phyloP scores from a whole-genome alignment of 2,113 vertebrate species.

The Leuciscus idus region DNA sequence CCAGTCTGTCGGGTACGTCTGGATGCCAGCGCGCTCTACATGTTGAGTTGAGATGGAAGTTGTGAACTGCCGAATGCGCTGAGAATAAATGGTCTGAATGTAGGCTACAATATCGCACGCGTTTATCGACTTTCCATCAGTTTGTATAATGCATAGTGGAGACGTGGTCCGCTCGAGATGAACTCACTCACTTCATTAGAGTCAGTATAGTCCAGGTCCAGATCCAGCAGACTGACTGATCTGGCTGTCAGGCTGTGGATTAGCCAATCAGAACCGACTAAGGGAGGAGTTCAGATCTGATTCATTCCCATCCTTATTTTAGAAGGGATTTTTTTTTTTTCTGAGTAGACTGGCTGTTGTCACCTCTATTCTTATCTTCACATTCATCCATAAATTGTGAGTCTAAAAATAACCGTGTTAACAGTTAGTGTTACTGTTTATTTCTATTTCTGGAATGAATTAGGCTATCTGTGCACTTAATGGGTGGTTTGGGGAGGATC shows the following conservation, averaged over 20 bases:
- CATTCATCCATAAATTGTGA: not conserved
- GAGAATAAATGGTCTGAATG: not conserved
- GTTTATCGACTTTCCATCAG: conserved; percentile 38
- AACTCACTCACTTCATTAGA: conserved; percentile 26
- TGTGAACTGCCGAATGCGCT: not conserved
- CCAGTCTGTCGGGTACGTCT: conserved; percentile 13
- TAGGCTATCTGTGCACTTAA: not conserved
- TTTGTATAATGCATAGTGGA: not conserved
- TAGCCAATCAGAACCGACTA: conserved; percentile 41
- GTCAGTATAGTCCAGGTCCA: not conserved
- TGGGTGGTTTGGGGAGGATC: not conserved
- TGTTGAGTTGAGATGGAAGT: conserved; percentile 13
- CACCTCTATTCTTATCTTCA: not conserved
- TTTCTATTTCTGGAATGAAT: not conserved
- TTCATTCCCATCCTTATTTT: not conserved
- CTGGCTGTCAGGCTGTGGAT: not conserved
- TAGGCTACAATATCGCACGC: not conserved
- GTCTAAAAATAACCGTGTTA: not conserved
- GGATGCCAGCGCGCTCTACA: conserved; percentile 33
- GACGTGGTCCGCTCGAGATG: not conserved
- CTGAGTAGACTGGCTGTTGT: not conserved
- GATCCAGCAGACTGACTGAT: not conserved
- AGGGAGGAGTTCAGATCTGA: conserved; percentile 32
- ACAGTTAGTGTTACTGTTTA: not conserved
- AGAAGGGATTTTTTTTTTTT: conserved; percentile 11